phyloP scores from a whole-genome alignment of 1,140 invertebrate species.

The Pogonognathellus flavescens region DNA sequence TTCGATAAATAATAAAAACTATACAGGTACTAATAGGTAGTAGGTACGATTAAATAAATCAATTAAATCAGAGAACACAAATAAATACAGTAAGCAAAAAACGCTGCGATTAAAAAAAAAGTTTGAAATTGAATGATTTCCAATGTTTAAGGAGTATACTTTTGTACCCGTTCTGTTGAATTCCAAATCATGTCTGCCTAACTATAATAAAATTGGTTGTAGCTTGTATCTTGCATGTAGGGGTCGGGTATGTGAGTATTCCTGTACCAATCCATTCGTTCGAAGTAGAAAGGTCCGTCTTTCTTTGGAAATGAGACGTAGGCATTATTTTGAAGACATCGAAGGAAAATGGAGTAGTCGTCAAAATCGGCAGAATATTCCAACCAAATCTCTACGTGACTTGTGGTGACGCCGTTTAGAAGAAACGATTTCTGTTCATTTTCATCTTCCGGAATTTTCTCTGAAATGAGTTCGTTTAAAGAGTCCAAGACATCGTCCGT shows the following conservation, averaged over 20 bases:
- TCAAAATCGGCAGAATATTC: background rate
- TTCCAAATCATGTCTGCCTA: too few relatives aligned
- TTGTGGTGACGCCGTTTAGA: background rate
- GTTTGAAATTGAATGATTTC: too few relatives aligned
- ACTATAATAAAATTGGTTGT: too few relatives aligned
- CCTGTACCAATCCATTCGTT: background rate
- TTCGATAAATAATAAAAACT: too few relatives aligned
- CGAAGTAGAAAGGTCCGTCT: background rate
- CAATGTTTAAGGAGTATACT: too few relatives aligned
- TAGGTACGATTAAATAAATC: too few relatives aligned
- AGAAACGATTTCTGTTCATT: background rate
- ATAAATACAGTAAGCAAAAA: too few relatives aligned
- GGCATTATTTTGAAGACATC: background rate
- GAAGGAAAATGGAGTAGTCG: background rate
- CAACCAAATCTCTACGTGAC: background rate
- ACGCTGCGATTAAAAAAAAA: too few relatives aligned
- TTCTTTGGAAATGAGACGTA: background rate
- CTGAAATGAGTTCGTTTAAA: background rate
- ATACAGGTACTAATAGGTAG: too few relatives aligned
- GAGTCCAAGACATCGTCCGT: background rate
- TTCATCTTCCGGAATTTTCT: background rate
- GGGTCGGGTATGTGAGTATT: background rate
- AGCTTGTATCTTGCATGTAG: too few relatives aligned
- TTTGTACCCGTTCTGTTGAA: too few relatives aligned
- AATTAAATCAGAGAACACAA: too few relatives aligned